Evolutionary conservation across 2,888 invertebrate species (phyloP), one percentile per base, ranked within the genome.

Genomic region (Cheiracanthium punctorium): DNA sequence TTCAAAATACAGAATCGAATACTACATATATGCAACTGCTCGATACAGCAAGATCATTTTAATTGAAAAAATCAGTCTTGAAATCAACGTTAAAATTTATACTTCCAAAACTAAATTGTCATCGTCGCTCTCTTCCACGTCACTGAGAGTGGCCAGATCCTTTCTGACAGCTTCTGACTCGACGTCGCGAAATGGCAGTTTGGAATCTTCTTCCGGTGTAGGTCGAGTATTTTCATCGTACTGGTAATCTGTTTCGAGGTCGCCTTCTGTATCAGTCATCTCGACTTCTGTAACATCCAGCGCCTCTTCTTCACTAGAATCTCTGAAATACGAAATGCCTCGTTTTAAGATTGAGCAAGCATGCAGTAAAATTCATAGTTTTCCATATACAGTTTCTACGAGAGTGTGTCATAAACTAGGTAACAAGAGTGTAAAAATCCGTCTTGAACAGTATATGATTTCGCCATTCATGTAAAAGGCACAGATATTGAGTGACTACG

Each of bases 281-380:
- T 32, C 30, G 0, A n/a, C 17, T n/a, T 28, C 70, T 10, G 17
- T n/a, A 10, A 12, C 20, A 12, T 14, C 10, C 24, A 14, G 8
- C 1, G 43, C 14, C 14, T 71, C 82, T 28, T 84, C 77, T 4
- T 84, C 82, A 30, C 82, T 84, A 1, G 82, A 84, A 67, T 84
- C 82, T 7, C 82, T 82, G 30, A 41, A 70, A n/a, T n/a, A n/a
- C n/a, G n/a, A n/a, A n/a, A n/a, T n/a, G n/a, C n/a, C n/a, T n/a
- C n/a, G n/a, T n/a, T n/a, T n/a, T n/a, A n/a, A n/a, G n/a, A n/a
- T n/a, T n/a, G n/a, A n/a, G n/a, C n/a, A n/a, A n/a, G n/a, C n/a
- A n/a, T n/a, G n/a, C n/a, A n/a, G n/a, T n/a, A n/a, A n/a, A n/a
- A n/a, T n/a, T n/a, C n/a, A n/a, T n/a, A n/a, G n/a, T n/a, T n/a